These are phyloP conservation scores for Paratilapia polleni DNA, from an alignment of 2,113 vertebrate species.

Conservation along the genomic window DNA sequence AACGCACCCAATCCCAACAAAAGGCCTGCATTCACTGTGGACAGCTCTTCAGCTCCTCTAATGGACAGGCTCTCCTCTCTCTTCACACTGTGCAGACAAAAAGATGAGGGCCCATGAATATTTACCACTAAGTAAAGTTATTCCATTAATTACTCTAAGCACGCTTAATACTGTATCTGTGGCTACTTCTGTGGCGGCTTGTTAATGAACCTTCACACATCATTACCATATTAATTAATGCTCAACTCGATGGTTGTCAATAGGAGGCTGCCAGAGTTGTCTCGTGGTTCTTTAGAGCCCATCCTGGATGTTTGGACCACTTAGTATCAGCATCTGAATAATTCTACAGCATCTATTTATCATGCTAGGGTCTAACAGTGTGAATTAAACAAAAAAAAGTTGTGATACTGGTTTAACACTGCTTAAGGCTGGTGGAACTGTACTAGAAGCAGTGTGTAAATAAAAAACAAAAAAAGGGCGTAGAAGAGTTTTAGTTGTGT, in stretches of 20 bases:
- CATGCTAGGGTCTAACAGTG: background rate
- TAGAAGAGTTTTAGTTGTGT: conserved; percentile 40
- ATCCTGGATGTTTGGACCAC: conserved; percentile 60
- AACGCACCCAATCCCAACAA: conserved; percentile 79
- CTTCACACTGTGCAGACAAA: conserved; percentile 71
- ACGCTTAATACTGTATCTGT: conserved; percentile 75
- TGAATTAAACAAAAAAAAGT: conserved; percentile 7
- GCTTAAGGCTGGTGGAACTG: conserved; percentile 11
- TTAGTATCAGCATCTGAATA: conserved; percentile 54
- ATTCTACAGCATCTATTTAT: conserved; percentile 44
- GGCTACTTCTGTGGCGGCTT: conserved; percentile 75
- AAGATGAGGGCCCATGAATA: conserved; percentile 81
- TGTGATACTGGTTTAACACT: conserved; percentile 12
- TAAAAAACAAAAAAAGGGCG: conserved; percentile 55
- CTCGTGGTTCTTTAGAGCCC: conserved; percentile 55
- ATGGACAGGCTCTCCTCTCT: conserved; percentile 81
- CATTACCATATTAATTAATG: conserved; percentile 84
- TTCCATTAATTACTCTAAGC: conserved; percentile 83
- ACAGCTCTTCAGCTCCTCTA: conserved; percentile 82
- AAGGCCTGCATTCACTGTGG: conserved; percentile 77
- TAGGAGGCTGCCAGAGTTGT: conserved; percentile 69
- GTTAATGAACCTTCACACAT: conserved; percentile 80
- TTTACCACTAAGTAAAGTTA: conserved; percentile 82
- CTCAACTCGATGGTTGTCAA: conserved; percentile 74
- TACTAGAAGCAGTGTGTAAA: conserved; percentile 47